Base-by-base conservation (phyloP, 1,140 invertebrate genomes). In the Dufourea novaeangliae region DNA sequence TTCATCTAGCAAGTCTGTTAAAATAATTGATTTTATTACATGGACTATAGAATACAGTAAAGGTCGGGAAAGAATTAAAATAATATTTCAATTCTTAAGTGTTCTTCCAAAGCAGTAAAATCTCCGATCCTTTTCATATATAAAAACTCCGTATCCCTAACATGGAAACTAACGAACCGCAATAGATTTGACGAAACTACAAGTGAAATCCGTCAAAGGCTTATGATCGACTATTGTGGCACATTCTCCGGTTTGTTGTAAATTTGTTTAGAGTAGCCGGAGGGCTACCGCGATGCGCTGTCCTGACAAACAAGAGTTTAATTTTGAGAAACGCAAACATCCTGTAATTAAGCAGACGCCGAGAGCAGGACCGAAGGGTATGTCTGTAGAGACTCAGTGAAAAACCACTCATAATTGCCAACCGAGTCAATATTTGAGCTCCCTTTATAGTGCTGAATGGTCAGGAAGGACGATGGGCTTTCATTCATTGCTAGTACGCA, bases 321-420 rank as follows among this genome's bases (percentile, higher is more conserved):
- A 87, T 87, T 87, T 87, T 85, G 85, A 87, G 86, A 87, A 87
- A 87, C 71, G 81, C 85, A 87, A 87, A 87, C 85, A 87, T 87
- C 76, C 78, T 75, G 83, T 87, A 87, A 87, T 87, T 87, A 87
- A 87, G 85, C 86, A 68, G 80, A 71, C 50, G 70, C 63, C 64
- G 85, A 64, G 67, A 86, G 86, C 80, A 79, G 71, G 74, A 71
- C 71, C 56, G 76, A 79, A 81, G 80, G 83, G 74, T 82, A 83
- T 20, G 78, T 32, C 75, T 29, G 82, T 59, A 72, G 75, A 84
- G 78, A 68, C 66, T 68, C 62, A 50, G 73, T 68, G 86, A 87
- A 87, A 84, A 87, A 86, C 77, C 82, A 85, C 85, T 87, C 86
- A 85, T 87, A 87, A 87, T 87, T 87, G 83, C 82, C 70, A 59